A percentile compares a stretch with the other conserved stretches of the same genome.
Conservation (phyloP, 2,797 vertebrate species). For the Trematomus bernacchii region DNA sequence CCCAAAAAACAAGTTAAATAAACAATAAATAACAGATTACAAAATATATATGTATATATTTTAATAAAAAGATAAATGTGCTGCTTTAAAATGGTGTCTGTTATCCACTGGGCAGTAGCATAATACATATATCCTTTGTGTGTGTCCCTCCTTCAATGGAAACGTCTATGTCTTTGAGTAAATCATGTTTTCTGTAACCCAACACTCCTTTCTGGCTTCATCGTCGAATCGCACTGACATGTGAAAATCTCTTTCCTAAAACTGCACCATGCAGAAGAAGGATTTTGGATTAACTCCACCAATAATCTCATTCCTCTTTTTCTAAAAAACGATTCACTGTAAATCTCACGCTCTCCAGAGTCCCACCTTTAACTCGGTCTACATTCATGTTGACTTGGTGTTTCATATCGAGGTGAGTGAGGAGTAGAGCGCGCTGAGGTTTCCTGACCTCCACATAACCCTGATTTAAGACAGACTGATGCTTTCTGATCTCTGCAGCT, state of each 20-base stretch:
- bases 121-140: too few species aligned
- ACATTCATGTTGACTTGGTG: constrained; percentile 30
- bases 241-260: too few species aligned
- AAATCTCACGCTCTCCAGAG: not conserved
- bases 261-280: too few species aligned
- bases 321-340: too few species aligned
- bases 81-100: not conserved
- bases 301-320: too few species aligned
- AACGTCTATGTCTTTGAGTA: not conserved
- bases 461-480: constrained; percentile 64
- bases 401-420: constrained; percentile 28
- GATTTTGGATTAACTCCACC: too few species aligned
- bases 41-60: too few species aligned
- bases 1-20: too few species aligned
- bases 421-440: constrained; percentile 23
- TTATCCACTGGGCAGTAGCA: not conserved
- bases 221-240: too few species aligned
- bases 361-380: constrained; percentile 32
- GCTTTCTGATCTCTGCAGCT: constrained; percentile 69
- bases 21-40: too few species aligned
- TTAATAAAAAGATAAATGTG: too few species aligned
- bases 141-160: not conserved
- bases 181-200: not conserved
- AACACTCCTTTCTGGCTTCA: not conserved
- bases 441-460: constrained; percentile 74